These are phyloP conservation scores for Clarias magur DNA, from an alignment of 2,113 vertebrate genomes.

Conservation along the genomic window DNA sequence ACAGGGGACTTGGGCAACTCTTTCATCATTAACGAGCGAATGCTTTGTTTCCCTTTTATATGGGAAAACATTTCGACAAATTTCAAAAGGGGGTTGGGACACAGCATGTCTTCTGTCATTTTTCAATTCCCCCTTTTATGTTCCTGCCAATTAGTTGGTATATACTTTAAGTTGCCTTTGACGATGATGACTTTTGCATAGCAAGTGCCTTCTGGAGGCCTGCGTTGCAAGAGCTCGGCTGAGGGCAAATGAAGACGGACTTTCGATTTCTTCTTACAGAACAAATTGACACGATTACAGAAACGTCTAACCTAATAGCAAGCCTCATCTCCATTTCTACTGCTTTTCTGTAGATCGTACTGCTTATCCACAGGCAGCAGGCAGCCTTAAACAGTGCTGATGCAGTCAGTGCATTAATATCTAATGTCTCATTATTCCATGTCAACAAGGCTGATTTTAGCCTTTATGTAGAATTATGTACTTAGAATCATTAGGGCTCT, in stretches of 20 bases:
- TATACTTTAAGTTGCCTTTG: conserved; percentile 64
- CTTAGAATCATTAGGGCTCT: conserved; percentile 4
- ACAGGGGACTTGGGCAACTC: conserved; percentile 71
- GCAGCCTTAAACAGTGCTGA: conserved; percentile 17
- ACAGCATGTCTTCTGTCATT: conserved; percentile 59
- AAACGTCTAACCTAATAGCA: conserved; percentile 5
- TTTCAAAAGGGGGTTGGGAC: conserved; percentile 51
- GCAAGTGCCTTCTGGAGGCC: conserved; percentile 43
- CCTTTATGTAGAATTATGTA: conserved; percentile 27
- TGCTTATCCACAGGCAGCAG: neutral
- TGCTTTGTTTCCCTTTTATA: conserved; percentile 69
- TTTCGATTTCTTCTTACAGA: conserved; percentile 9
- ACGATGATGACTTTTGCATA: conserved; percentile 53
- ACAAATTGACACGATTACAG: conserved; percentile 18
- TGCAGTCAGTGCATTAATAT: conserved; percentile 29
- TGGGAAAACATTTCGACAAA: conserved; percentile 65
- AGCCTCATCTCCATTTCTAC: neutral
- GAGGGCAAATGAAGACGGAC: conserved; percentile 14
- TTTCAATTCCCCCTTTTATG: conserved; percentile 62
- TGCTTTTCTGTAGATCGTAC: neutral
- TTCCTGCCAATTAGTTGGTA: conserved; percentile 67
- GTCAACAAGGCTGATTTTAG: conserved; percentile 24
- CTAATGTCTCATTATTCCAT: conserved; percentile 35
- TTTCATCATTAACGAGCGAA: conserved; percentile 75
- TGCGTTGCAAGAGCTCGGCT: conserved; percentile 4